Conservation (phyloP, 2,797 vertebrate species). For the Tympanoctomys barrerae region DNA sequence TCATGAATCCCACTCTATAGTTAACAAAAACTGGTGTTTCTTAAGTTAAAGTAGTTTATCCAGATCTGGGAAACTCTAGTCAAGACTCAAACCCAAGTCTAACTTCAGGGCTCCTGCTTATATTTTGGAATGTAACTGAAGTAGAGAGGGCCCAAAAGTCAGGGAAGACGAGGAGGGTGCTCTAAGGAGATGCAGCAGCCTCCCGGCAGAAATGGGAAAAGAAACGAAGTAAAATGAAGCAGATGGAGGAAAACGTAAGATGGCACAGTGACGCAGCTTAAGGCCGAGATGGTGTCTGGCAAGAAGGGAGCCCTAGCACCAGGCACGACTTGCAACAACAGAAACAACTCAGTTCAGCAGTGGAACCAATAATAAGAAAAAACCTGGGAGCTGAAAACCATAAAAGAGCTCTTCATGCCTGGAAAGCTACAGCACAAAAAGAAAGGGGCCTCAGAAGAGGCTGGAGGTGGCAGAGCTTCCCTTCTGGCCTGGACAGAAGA, state of each 20-base stretch:
- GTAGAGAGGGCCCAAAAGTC: neutral
- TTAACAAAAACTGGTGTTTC: neutral
- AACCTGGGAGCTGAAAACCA: neutral
- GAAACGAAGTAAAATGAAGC: neutral
- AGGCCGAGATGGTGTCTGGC: neutral
- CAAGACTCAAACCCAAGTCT: neutral
- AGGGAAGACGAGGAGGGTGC: neutral
- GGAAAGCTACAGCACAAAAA: neutral
- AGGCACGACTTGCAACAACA: neutral
- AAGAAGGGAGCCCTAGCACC: neutral
- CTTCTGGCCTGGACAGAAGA: neutral
- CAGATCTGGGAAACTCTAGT: neutral
- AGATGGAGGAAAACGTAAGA: neutral
- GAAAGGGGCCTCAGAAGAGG: neutral
- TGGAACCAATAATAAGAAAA: neutral
- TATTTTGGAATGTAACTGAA: neutral
- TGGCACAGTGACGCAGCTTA: neutral
- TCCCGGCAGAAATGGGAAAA: neutral
- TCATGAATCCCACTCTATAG: neutral
- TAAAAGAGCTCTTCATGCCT: neutral
- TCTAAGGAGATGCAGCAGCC: neutral
- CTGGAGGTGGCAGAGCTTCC: neutral
- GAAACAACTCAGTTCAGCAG: neutral
- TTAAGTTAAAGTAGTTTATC: neutral
- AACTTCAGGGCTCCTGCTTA: neutral